These are phyloP conservation scores for Mergus octosetaceus DNA, from an alignment of 2,797 vertebrate genomes.

Conservation along the genomic window DNA sequence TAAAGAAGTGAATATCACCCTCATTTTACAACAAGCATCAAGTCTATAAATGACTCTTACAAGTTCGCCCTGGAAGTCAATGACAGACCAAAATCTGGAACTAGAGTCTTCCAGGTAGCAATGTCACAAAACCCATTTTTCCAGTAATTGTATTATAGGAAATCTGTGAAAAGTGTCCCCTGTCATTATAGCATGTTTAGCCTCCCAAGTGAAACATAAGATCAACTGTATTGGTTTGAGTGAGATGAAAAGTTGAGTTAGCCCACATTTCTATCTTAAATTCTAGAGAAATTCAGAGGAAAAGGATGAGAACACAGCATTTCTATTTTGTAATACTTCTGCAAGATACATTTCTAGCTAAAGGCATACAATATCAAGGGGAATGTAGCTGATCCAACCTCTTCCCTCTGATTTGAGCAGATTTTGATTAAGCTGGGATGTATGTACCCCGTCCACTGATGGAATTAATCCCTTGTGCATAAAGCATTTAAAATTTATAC, in stretches of 20 bases:
- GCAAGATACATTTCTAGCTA: not conserved
- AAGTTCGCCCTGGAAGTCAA: not conserved
- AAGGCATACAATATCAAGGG: not conserved
- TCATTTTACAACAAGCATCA: not conserved
- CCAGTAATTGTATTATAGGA: not conserved
- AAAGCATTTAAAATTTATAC: not conserved
- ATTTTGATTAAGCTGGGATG: not conserved
- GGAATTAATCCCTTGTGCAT: not conserved
- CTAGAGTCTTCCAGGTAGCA: not conserved
- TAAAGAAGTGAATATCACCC: not conserved
- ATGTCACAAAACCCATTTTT: not conserved
- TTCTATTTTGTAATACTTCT: not conserved
- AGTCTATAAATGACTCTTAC: not conserved
- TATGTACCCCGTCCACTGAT: not conserved
- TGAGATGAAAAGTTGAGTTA: not conserved
- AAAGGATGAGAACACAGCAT: not conserved
- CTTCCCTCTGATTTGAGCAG: not conserved
- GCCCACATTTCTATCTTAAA: not conserved
- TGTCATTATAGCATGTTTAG: not conserved
- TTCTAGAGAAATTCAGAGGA: not conserved
- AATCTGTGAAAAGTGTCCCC: not conserved
- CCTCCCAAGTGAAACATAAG: not conserved
- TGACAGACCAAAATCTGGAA: not conserved
- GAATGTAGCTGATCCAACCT: not conserved
- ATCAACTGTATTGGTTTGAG: not conserved